Evolutionary conservation across 2,113 vertebrate genomes (phyloP), one percentile per base, ranked within the genome.

Genomic region (human (Homo sapiens)): DNA sequence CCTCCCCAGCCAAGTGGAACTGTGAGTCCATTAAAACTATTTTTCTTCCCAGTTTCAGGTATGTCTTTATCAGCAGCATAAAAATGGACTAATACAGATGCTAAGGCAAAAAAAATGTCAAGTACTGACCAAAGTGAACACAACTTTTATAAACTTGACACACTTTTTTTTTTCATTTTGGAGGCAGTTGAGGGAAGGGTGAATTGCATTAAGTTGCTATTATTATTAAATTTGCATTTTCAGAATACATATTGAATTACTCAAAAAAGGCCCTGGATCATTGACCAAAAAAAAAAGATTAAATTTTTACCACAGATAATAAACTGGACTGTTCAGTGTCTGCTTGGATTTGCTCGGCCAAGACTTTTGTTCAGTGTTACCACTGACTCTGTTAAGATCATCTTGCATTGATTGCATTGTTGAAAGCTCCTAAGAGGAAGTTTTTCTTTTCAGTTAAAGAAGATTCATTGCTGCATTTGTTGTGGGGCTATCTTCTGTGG

Each of bases 211-310:
- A 73, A 72, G 16, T 76, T 30, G 2, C 6, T 55, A 91, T 79
- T 82, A 86, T 57, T 83, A 83, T 79, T 59, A 84, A 88, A 87
- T 73, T 83, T 90, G 8, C 3, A 50, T 76, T 89, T 96, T 90
- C 55, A 73, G n/a, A 80, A 57, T 92, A 8, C 45, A 22, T 48
- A 52, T 64, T 35, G 70, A 70, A 85, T 95, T 85, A 81, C 40
- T 57, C 30, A 85, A 72, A 79, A 89, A 92, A 66, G 9, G 1
- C 12, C 66, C 4, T 45, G 32, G n/a, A 76, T 35, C 73, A 20
- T 45, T 43, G 14, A 76, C 23, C 20, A 38, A 90, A 83, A 93
- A 32, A 40, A 4, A 20, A 83, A 78, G 27, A 57, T 59, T 80
- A 48, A 40, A 79, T 27, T 68, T 89, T 92, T 70, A 70, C 4